Evolutionary conservation across 2,888 invertebrate species (phyloP), one percentile per base, ranked within the genome.

Genomic region (Saturnia pavonia): DNA sequence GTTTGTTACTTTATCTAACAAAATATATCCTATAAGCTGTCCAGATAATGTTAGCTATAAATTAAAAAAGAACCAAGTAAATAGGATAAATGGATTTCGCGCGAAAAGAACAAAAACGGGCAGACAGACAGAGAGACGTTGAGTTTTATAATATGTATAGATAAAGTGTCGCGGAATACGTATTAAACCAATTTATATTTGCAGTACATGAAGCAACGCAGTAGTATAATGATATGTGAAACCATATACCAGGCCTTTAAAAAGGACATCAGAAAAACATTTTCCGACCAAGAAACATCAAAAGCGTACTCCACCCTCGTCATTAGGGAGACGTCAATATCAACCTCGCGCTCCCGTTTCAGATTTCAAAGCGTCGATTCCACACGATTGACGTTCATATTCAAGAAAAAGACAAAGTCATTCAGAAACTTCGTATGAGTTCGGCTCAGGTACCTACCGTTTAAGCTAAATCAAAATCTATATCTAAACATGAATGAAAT

Each of bases 211-310:
- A n/a, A 34, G 12, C 9, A 45, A 1, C 7, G 51, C 0, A 27
- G 22, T n/a, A 16, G 19, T 27, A 48, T 68, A 27, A 45, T 27
- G 48, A 16, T 51, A 27, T 34, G 22, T 16, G 67, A 25, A 12
- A 67, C 57, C 57, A 60, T 60, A 60, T 14, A 27, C 11, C 11
- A 60, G 4, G 27, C 14, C 3, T 27, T 60, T 27, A 25, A 60
- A 60, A 60, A 60, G 25, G 12, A 25, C 27, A 60, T 27, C 57
- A 60, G 27, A 14, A 27, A 60, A 60, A 51, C 72, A 69, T 72
- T 75, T 73, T 72, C 72, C 69, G 69, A 70, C 72, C 73, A 73
- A 77, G 74, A 78, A 77, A 76, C 65, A 69, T 72, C 72, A 72
- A 74, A 75, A 70, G 67, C 43, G 43, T 72, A 68, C 69, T 51